Evolutionary conservation across 2,113 vertebrate genomes (phyloP), one percentile per base, ranked within the genome.

Genomic region (Gnathonemus longibarbis): DNA sequence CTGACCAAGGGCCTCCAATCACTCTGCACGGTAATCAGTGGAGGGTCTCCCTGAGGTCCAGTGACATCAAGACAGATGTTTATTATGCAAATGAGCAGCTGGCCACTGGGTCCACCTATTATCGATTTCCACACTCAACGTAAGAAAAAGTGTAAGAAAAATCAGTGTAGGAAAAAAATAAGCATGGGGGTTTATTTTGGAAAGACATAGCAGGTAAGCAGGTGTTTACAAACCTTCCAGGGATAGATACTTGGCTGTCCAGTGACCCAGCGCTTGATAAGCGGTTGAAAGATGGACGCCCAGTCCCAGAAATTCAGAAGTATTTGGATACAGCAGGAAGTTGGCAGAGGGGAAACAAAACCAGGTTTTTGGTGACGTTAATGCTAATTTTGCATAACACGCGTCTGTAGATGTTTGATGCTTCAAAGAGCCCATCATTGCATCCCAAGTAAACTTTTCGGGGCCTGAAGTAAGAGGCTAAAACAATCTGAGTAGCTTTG

Each of bases 401-500:
- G 2, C 5, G 5, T 50, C 48, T 50, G 49, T 50, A 48, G 45
- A 27, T 86, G 24, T 15, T 13, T 50, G n/a, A 15, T 27, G 48
- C 48, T 0, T 53, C 49, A 87, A 87, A 50, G 13, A 87, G 10
- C 46, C 84, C 48, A 52, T 15, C 21, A 53, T 5, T 9, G 13
- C 27, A 87, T 35, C 19, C 27, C 85, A 52, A 19, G 19, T 56
- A 48, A 35, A 53, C 15, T 11, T 53, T 86, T 11, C 11, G 4
- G 3, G 52, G 84, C 50, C 88, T 84, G 62, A 89, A 89, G 48
- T 85, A 80, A 8, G 89, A 58, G 45, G 35, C 39, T 39, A 58
- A 88, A 66, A 90, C 17, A 70, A 53, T 90, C 21, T 88, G 49
- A 42, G 35, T 35, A 90, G 52, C 21, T 70, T 89, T 66, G 89